phyloP scores from a whole-genome alignment of 92 coral and sea anemone species.

The Porites cylindrica region DNA sequence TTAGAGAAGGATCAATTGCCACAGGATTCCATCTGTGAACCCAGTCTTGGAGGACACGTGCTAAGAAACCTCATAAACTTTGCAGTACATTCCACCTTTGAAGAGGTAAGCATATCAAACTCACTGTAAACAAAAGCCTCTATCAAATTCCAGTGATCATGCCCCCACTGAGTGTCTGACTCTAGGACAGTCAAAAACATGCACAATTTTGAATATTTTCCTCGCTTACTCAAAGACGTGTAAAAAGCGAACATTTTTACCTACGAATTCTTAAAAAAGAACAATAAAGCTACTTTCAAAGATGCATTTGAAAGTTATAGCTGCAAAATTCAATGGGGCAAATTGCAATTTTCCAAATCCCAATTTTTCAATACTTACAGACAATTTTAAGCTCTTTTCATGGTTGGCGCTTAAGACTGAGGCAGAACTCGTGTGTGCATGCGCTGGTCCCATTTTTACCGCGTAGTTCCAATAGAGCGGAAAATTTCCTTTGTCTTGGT shows the following conservation, averaged over 20 bases:
- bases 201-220: not conserved
- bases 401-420: not conserved
- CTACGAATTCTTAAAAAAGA: not conserved
- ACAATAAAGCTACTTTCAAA: not conserved
- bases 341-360: not conserved
- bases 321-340: not conserved
- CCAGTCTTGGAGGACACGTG: too few species aligned
- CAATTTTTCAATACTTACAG: not conserved
- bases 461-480: slow-evolving; percentile 17
- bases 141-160: not conserved
- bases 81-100: too few species aligned
- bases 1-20: too few species aligned
- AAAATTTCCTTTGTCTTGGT: slow-evolving; percentile 22
- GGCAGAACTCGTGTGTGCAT: not conserved
- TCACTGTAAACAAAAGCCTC: not conserved
- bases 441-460: slow-evolving; percentile 9
- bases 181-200: not conserved
- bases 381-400: not conserved
- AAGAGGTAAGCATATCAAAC: too few species aligned
- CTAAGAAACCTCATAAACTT: too few species aligned
- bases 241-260: not conserved
- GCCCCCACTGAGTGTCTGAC: not conserved
- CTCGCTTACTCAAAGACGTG: not conserved
- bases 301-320: not conserved
- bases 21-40: too few species aligned